Evolutionary conservation across 2,888 invertebrate species (phyloP), one percentile per base, ranked within the genome.

Genomic region (Aphodius sticticus): DNA sequence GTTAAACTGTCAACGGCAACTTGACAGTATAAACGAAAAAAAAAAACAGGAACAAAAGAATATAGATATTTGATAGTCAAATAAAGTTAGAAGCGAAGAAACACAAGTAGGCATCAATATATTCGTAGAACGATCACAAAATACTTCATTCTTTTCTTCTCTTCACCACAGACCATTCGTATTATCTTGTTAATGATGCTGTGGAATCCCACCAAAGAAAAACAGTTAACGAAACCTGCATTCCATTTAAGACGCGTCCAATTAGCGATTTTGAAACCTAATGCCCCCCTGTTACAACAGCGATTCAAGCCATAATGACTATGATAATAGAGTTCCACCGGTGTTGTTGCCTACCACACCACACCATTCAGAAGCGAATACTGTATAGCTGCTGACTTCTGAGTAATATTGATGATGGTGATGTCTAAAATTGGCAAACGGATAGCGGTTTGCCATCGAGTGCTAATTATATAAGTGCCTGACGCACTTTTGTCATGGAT

Each of bases 241-340:
- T 74, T 74, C 74, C 74, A n/a, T 74, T 12, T 53, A 12, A 9
- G 53, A 9, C 9, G 7, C 36, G 26, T 35, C 6, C 74, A 74
- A 74, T 74, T 74, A 74, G 26, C 74, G 74, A 74, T 74, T 74
- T 74, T 74, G 74, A 35, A 74, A 74, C 37, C n/a, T 74, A 53
- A 53, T 53, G 53, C 53, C 53, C 53, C 12, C 53, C 53, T 53
- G 12, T 53, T 53, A 53, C 53, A 53, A 26, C 26, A 26, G 26
- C 26, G 26, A 26, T 53, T 53, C 53, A 53, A 53, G 53, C 3
- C 53, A 53, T 53, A 53, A 53, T 53, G 53, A 53, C 53, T 7
- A 53, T 53, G 53, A 53, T 53, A 53, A 53, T 53, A 12, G 53
- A 5, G 53, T 9, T 53, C 7, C 1, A 53, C 53, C 6, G 53